phyloP scores from a whole-genome alignment of 2,113 vertebrate species.

The Rynchops niger region DNA sequence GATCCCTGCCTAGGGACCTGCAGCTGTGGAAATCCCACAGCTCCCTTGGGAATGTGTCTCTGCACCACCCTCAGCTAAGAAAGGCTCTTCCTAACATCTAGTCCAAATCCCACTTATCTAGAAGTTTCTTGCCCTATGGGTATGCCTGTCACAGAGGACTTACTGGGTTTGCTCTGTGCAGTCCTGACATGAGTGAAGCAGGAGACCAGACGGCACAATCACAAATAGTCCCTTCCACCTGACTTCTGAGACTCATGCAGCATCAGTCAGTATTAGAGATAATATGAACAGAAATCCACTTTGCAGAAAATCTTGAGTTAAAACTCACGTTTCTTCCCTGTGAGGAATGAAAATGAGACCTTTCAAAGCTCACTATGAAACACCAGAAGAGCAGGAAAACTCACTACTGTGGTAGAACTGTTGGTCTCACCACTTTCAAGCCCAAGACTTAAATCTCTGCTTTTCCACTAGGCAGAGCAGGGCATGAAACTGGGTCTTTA shows the following conservation, averaged over 20 bases:
- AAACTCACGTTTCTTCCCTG: neutral
- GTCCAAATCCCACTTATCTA: neutral
- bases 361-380: neutral
- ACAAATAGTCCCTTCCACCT: neutral
- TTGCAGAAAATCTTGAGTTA: neutral
- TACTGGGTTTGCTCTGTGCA: neutral
- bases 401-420: neutral
- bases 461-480: neutral
- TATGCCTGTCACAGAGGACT: neutral
- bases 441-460: neutral
- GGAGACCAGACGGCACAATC: neutral
- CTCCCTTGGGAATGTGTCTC: neutral
- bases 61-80: neutral
- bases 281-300: neutral
- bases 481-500: neutral
- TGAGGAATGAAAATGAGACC: neutral
- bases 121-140: neutral
- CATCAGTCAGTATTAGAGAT: accelerated
- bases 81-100: neutral
- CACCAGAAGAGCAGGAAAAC: neutral
- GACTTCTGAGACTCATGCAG: neutral
- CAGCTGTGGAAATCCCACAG: neutral
- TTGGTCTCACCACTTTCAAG: neutral
- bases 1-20: neutral
- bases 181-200: neutral